Evolutionary conservation across 2,797 vertebrate species (phyloP).

Genomic region (Pseudocheirus occidentalis): DNA sequence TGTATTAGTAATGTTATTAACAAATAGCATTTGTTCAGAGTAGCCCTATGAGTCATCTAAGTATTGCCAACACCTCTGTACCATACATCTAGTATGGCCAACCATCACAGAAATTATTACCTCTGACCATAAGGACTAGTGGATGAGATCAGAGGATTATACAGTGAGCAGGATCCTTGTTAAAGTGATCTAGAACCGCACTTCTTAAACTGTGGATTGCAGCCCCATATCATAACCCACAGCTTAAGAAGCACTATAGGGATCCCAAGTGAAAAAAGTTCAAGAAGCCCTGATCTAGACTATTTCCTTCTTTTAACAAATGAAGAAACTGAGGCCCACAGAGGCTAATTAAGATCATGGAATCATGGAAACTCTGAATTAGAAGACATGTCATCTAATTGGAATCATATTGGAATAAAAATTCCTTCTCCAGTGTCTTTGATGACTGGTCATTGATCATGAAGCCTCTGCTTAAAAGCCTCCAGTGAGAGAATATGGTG

Average conservation of each 20-base stretch:
- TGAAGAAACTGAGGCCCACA: background rate
- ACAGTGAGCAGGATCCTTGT: background rate
- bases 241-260: too few species aligned
- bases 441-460: background rate
- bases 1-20: background rate
- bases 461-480: background rate
- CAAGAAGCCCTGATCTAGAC: background rate
- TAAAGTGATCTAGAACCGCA: background rate
- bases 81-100: background rate
- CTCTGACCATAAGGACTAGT: background rate
- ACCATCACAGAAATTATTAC: background rate
- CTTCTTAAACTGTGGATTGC: too few species aligned
- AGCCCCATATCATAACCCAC: too few species aligned
- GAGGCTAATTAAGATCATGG: background rate
- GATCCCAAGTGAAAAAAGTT: too few species aligned
- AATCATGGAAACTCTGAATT: background rate
- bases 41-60: background rate
- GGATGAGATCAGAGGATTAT: background rate
- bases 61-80: background rate
- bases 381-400: background rate
- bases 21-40: background rate
- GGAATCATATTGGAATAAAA: background rate
- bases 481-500: background rate
- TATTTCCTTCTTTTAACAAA: background rate
- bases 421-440: background rate